phyloP scores from a whole-genome alignment of 2,113 vertebrate species.

The Odontesthes bonariensis region DNA sequence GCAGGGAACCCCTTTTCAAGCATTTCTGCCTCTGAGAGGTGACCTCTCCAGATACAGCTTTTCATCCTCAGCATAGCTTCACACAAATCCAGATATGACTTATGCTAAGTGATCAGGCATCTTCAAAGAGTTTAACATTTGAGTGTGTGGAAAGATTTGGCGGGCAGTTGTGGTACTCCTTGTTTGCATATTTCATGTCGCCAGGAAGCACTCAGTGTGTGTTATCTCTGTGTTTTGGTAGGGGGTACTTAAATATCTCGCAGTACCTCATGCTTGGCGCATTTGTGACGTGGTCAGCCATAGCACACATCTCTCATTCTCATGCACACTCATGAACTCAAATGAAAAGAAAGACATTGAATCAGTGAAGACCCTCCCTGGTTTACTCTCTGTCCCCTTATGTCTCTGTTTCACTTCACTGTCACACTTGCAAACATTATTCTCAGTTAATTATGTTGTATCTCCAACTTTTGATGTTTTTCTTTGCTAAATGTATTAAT shows the following conservation, averaged over 20 bases:
- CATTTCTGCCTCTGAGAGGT: conserved; percentile 7
- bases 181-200: conserved; percentile 16
- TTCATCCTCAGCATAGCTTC: background rate
- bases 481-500: background rate
- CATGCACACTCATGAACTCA: background rate
- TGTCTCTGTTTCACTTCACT: background rate
- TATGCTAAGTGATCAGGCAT: conserved; percentile 5
- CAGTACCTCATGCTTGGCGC: background rate
- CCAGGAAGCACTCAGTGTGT: background rate
- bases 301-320: background rate
- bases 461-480: conserved; percentile 1
- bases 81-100: conserved; percentile 4
- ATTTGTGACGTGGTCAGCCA: conserved; percentile 18
- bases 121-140: conserved; percentile 3
- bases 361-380: conserved; percentile 9
- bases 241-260: background rate
- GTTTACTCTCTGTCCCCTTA: no score
- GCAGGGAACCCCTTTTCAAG: conserved; percentile 12
- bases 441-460: background rate
- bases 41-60: conserved; percentile 18
- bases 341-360: conserved; percentile 33
- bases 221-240: background rate
- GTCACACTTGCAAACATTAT: background rate
- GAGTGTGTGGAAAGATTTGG: conserved; percentile 9
- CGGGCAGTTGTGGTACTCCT: background rate